Percentiles rank a stretch among this genome's conserved stretches.
Evolutionary conservation across 2,113 vertebrate species (phyloP).

Genomic region (Zosterops japonicus): DNA sequence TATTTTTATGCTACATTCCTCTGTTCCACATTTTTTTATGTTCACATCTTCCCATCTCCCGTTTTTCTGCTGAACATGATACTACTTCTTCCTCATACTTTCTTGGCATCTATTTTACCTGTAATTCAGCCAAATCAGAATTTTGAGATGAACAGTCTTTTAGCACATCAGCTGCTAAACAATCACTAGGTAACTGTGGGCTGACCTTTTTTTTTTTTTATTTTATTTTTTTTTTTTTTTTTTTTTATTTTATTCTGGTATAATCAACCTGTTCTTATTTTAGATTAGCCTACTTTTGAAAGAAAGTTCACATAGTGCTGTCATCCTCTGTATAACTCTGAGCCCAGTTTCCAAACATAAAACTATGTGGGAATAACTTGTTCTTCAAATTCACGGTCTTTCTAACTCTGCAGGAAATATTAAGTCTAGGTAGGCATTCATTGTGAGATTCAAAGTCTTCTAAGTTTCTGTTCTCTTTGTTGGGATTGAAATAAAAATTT

Average conservation of each 20-base stretch:
- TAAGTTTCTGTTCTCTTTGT: background rate
- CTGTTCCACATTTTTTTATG: background rate
- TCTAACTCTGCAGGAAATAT: background rate
- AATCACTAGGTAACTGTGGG: background rate
- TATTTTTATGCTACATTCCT: background rate
- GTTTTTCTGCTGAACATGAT: background rate
- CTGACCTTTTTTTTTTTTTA: background rate
- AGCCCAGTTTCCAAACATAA: background rate
- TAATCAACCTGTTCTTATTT: background rate
- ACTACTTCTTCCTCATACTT: background rate
- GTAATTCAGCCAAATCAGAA: background rate
- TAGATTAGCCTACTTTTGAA: slow-evolving; percentile 2
- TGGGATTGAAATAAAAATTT: background rate
- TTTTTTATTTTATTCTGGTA: background rate
- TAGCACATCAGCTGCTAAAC: background rate
- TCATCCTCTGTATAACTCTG: background rate
- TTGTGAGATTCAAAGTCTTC: background rate
- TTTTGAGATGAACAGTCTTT: background rate
- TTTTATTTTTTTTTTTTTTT: too few relatives aligned
- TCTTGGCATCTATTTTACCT: background rate
- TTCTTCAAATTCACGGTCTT: background rate
- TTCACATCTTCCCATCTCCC: background rate
- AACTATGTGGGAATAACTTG: background rate
- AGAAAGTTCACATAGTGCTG: background rate
- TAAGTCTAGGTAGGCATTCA: background rate